Evolutionary conservation across 2,888 invertebrate species (phyloP).

Genomic region (Ichneumon xanthorius): DNA sequence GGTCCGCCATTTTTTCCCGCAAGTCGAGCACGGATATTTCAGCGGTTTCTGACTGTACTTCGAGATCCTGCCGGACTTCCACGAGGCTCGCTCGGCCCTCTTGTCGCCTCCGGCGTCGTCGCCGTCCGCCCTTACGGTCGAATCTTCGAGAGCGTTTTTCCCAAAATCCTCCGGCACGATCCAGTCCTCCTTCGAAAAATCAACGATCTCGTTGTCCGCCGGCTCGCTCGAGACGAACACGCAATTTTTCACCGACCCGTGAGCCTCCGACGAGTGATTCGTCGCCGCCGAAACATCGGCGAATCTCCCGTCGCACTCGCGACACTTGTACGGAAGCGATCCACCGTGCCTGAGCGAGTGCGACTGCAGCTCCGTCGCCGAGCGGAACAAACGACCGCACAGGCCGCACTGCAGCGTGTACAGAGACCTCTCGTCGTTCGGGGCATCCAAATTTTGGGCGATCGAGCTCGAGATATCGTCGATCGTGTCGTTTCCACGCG

Average conservation of each 20-base stretch:
- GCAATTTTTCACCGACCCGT: conserved; percentile 42
- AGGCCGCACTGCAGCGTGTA: conserved; percentile 39
- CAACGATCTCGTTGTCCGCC: conserved; percentile 35
- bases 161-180: conserved; percentile 50
- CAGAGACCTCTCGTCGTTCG: neutral
- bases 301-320: conserved; percentile 59
- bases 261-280: conserved; percentile 39
- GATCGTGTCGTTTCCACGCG: neutral
- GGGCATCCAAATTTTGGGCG: neutral
- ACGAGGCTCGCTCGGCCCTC: conserved; percentile 3
- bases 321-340: conserved; percentile 55
- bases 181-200: conserved; percentile 59
- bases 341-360: conserved; percentile 60
- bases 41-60: conserved; percentile 72
- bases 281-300: conserved; percentile 40
- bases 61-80: conserved; percentile 68
- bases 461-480: conserved; percentile 4
- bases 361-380: conserved; percentile 45
- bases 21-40: conserved; percentile 75
- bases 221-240: conserved; percentile 40
- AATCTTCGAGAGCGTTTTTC: neutral
- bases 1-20: conserved; percentile 76
- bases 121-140: neutral
- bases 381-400: conserved; percentile 57
- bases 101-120: neutral